Evolutionary conservation across 2,797 vertebrate genomes (phyloP), one percentile per base, ranked within the genome.

Genomic region (Neosalanx taihuensis): DNA sequence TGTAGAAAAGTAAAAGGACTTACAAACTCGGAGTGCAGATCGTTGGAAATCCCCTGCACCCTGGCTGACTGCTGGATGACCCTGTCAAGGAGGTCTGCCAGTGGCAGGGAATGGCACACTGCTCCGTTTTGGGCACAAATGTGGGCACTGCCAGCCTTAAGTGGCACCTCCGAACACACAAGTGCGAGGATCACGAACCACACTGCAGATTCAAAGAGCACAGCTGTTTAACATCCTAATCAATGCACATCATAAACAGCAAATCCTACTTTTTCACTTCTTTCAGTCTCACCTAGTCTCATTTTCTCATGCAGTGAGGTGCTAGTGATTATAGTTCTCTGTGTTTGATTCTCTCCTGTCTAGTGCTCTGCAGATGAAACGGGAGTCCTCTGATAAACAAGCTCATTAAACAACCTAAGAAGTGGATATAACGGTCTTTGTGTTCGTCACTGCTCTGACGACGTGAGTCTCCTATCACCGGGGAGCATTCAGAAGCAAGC

Each of bases 1-100:
- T 41, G 37, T 41, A 12, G 37, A 46, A 63, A 46, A 33, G 6
- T 13, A 17, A 49, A 53, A 30, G 31, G 0, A 30, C 88, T 86
- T 76, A 91, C 87, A 77, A 85, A 83, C 68, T 91, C 83, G 49
- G 85, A 75, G 75, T 84, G 86, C 69, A 92, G 86, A 65, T 90
- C 89, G 23, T 69, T 87, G 77, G 91, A 91, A 74, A 92, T 83
- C 70, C 83, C 79, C 10, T 90, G 88, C 76, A 92, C 87, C 79
- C 87, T 86, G 66, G 80, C 85, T 5, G 88, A 93, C 81, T 90
- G 89, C 59, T 88, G 87, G 64, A 90, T 87, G 59, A 91, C 85
- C 56, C 90, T 77, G 62, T 91, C 83, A 12, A 93, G 92, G 70
- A 91, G 83, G 56, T 91, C 88, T 1, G 80, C 73, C 69, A 89